Conservation (phyloP, 2,113 vertebrate species). For the Apus apus region DNA sequence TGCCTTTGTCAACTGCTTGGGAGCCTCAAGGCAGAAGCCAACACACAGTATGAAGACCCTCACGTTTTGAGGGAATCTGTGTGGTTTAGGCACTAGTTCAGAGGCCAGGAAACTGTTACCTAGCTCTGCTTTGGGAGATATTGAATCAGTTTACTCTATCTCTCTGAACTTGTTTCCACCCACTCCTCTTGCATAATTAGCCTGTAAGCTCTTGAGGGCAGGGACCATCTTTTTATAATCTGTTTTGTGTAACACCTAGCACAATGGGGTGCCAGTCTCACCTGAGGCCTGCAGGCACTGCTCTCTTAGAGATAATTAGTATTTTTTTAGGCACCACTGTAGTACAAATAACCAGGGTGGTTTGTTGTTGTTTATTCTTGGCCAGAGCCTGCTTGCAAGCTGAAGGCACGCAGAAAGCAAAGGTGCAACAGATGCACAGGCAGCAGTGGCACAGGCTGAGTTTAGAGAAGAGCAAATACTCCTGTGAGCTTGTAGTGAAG, state of each 20-base stretch:
- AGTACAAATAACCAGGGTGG: slow-evolving; percentile 50
- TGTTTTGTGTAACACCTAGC: slow-evolving; percentile 66
- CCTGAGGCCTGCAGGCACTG: slow-evolving; percentile 42
- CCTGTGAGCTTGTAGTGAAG: neutral
- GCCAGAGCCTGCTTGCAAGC: neutral
- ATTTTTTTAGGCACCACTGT: slow-evolving; percentile 40
- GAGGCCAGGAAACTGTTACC: neutral
- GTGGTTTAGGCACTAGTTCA: neutral
- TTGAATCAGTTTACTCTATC: neutral
- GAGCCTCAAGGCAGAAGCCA: neutral
- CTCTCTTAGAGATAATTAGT: slow-evolving; percentile 23
- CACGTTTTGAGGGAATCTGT: neutral
- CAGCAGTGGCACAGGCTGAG: neutral
- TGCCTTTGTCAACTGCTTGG: neutral
- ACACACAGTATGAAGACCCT: neutral
- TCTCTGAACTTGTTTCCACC: slow-evolving; percentile 62
- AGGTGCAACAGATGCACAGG: neutral
- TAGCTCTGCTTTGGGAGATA: neutral
- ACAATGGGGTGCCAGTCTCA: slow-evolving; percentile 56
- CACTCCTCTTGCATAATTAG: slow-evolving; percentile 57
- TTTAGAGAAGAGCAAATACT: neutral
- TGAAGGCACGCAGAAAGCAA: neutral
- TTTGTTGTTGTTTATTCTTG: slow-evolving; percentile 43
- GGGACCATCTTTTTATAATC: slow-evolving; percentile 36
- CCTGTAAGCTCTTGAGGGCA: slow-evolving; percentile 43